Conservation (phyloP, 2,888 invertebrate species). For the Flexamia atlantica region DNA sequence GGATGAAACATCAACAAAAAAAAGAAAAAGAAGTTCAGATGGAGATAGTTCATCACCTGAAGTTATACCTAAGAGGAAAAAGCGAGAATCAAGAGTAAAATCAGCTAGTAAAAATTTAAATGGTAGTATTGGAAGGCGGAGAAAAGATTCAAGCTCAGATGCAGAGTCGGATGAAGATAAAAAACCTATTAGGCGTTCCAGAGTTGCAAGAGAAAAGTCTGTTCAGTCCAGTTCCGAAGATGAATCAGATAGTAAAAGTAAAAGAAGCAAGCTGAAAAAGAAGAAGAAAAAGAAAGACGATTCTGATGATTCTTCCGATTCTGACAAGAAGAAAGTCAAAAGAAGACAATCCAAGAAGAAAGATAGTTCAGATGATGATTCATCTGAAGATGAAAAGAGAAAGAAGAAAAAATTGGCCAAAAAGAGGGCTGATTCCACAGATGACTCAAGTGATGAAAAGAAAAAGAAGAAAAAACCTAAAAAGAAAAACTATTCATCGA, state of each 20-base stretch:
- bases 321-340: background rate
- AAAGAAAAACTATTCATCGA: conserved; percentile 15
- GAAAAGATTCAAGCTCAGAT: conserved; percentile 50
- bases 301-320: conserved; percentile 31
- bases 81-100: background rate
- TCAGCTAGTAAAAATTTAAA: conserved; percentile 20
- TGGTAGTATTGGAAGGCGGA: conserved; percentile 23
- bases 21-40: conserved; percentile 17
- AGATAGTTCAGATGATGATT: background rate
- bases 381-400: background rate
- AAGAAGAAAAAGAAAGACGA: background rate
- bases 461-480: conserved; percentile 26
- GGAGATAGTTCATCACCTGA: conserved; percentile 38
- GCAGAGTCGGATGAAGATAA: background rate
- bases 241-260: conserved; percentile 21
- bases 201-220: background rate
- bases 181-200: background rate
- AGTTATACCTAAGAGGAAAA: conserved; percentile 26
- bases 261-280: conserved; percentile 19
- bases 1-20: conserved; percentile 40
- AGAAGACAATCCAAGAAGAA: background rate
- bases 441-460: background rate
- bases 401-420: conserved; percentile 4
- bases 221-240: conserved; percentile 36
- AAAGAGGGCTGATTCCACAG: conserved; percentile 24